These are phyloP conservation scores for Apistogramma diplotaenia DNA, from an alignment of 2,113 vertebrate species.

Conservation along the genomic window DNA sequence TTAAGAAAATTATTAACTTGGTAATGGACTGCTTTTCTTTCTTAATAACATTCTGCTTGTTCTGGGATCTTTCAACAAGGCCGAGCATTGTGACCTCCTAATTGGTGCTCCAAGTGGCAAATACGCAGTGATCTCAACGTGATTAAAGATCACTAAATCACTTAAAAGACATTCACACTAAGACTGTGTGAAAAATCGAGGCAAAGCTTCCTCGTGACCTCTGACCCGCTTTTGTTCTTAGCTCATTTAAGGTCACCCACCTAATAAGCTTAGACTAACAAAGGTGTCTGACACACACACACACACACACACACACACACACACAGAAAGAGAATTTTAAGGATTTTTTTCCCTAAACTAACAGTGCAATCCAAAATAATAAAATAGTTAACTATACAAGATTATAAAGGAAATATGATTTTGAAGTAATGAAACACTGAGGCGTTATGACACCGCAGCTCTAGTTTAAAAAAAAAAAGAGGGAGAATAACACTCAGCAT, in stretches of 20 bases:
- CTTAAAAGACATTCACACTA: constrained; percentile 9
- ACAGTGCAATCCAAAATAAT: not conserved
- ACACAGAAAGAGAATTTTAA: not conserved
- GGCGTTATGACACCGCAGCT: constrained; percentile 6
- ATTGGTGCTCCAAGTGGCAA: not conserved
- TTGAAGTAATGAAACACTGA: not conserved
- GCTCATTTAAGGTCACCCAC: constrained; percentile 25
- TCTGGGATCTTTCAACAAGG: constrained; percentile 11
- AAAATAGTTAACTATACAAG: not conserved
- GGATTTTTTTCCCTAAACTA: not conserved
- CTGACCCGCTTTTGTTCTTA: constrained; percentile 13
- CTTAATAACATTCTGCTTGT: not conserved
- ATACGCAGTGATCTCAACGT: not conserved
- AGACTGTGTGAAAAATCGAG: not conserved
- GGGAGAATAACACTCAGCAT: constrained; percentile 14
- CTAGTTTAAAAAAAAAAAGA: constrained; percentile 28
- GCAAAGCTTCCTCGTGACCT: constrained; percentile 30
- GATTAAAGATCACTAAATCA: constrained; percentile 7
- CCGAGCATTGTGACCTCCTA: not conserved
- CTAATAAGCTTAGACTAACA: constrained; percentile 26
- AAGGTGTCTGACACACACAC: not conserved
- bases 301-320: not conserved
- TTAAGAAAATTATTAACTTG: not conserved
- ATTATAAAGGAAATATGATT: not conserved
- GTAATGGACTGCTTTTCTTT: not conserved